phyloP scores from a whole-genome alignment of 2,113 vertebrate genomes.

The Amphilophus citrinellus region DNA sequence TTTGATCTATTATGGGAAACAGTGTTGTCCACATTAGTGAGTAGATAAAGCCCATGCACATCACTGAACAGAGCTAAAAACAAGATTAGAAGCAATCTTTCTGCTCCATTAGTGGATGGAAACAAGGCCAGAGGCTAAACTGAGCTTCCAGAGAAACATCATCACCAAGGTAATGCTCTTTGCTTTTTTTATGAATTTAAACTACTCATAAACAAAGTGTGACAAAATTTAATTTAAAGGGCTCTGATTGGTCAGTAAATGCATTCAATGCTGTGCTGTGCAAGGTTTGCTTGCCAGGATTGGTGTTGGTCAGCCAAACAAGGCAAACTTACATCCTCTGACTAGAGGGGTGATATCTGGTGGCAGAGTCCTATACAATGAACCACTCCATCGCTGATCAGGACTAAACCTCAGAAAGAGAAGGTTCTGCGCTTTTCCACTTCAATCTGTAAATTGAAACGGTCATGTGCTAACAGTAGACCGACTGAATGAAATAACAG shows the following conservation, averaged over 20 bases:
- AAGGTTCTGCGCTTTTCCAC: too few species aligned
- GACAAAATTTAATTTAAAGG: background rate
- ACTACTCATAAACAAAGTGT: background rate
- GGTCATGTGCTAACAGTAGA: too few species aligned
- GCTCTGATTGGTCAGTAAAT: background rate
- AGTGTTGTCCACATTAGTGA: background rate
- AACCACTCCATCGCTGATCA: background rate
- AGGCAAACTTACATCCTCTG: background rate
- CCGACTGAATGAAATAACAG: too few species aligned
- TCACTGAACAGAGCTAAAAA: constrained; percentile 34
- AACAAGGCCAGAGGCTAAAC: constrained; percentile 53
- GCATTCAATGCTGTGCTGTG: background rate
- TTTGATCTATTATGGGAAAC: constrained; percentile 62
- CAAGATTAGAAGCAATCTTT: constrained; percentile 43
- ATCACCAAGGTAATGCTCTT: background rate
- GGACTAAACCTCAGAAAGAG: background rate
- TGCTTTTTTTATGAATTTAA: background rate
- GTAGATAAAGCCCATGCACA: constrained; percentile 50
- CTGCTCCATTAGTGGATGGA: constrained; percentile 36
- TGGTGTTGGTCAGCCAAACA: background rate
- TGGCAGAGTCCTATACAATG: too few species aligned
- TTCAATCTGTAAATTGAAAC: too few species aligned
- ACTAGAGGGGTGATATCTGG: too few species aligned
- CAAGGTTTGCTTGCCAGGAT: background rate
- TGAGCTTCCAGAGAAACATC: background rate